Conservation (phyloP, 2,888 invertebrate genomes). For the Agonopterix arenella region DNA sequence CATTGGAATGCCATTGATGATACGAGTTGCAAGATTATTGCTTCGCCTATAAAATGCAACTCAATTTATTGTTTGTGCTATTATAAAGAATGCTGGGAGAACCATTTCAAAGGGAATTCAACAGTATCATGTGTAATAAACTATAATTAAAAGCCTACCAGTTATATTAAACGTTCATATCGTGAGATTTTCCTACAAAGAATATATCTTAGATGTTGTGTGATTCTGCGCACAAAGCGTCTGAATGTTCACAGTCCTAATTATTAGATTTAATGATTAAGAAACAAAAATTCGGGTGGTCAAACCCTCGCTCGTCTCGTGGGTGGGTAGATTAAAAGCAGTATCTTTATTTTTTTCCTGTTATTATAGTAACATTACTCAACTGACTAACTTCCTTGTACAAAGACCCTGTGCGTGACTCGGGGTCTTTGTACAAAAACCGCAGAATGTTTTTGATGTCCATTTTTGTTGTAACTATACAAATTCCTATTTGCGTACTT, state of each 20-base stretch:
- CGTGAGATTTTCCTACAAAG: background rate
- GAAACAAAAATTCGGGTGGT: too few species aligned
- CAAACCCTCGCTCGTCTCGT: too few species aligned
- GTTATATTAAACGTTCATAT: background rate
- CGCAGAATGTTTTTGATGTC: slow-evolving; percentile 1
- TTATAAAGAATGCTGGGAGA: background rate
- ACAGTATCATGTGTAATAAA: slow-evolving; percentile 1
- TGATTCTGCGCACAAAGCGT: too few species aligned
- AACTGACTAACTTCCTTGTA: background rate
- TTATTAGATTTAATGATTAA: too few species aligned
- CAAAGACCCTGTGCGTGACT: slow-evolving; percentile 8
- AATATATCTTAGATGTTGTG: background rate
- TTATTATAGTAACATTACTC: background rate
- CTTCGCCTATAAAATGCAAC: background rate
- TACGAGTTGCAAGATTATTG: too few species aligned
- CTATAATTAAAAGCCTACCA: slow-evolving; percentile 2
- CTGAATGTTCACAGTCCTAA: too few species aligned
- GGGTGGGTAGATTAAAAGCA: too few species aligned
- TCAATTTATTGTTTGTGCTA: slow-evolving; percentile 4
- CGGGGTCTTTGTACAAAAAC: slow-evolving; percentile 1
- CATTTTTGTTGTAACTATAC: too few species aligned
- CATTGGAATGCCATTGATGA: background rate
- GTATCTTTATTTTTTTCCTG: background rate
- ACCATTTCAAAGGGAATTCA: background rate
- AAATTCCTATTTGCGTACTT: background rate